Evolutionary conservation across 2,113 vertebrate species (phyloP).

Genomic region (Mirza zaza): DNA sequence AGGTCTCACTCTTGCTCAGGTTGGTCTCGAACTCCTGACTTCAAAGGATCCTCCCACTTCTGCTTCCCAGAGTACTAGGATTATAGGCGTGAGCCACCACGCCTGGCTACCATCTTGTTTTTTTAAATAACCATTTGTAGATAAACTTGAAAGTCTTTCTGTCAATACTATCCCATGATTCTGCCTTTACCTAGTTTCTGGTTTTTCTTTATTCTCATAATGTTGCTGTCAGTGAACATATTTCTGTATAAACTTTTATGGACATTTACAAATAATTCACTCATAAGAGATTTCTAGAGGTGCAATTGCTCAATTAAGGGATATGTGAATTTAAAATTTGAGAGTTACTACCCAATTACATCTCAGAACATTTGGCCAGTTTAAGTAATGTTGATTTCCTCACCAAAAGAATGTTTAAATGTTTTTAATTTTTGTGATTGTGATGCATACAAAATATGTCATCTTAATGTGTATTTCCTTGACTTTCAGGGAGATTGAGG

Average conservation of each 20-base stretch:
- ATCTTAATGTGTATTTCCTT: slow-evolving; percentile 15
- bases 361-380: background rate
- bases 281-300: background rate
- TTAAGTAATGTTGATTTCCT: slow-evolving; percentile 12
- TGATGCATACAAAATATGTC: background rate
- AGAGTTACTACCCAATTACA: background rate
- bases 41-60: background rate
- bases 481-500: background rate
- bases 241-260: slow-evolving; percentile 3
- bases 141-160: background rate
- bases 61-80: background rate
- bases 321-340: background rate
- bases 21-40: background rate
- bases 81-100: background rate
- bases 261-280: background rate
- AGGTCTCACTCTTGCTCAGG: background rate
- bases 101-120: background rate
- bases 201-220: background rate
- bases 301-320: background rate
- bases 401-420: background rate
- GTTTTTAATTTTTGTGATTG: slow-evolving; percentile 11
- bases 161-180: background rate
- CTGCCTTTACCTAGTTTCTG: background rate
- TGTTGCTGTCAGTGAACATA: background rate
- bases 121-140: background rate